Evolutionary conservation across 2,888 invertebrate genomes (phyloP).

Genomic region (Eubasilissa splendida): DNA sequence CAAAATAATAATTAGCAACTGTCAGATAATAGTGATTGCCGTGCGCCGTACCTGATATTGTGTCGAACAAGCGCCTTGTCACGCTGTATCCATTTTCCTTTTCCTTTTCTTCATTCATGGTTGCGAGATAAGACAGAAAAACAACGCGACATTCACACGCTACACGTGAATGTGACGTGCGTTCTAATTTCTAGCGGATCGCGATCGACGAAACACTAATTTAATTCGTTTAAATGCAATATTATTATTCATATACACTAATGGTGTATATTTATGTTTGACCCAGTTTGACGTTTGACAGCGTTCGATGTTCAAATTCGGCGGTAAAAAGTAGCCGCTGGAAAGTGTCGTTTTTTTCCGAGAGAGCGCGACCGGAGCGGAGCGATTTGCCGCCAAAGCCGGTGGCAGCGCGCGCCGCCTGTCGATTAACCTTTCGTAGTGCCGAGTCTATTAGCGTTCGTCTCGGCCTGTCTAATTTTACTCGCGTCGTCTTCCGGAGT

Average conservation of each 20-base stretch:
- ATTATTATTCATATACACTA: no score
- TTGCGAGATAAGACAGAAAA: slow-evolving; percentile 1
- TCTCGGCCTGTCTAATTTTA: slow-evolving; percentile 44
- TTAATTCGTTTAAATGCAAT: no score
- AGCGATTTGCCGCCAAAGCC: slow-evolving; percentile 14
- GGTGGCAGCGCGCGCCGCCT: slow-evolving; percentile 7
- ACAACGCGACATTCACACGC: slow-evolving; percentile 13
- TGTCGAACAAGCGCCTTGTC: slow-evolving; percentile 53
- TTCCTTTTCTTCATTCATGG: slow-evolving; percentile 35
- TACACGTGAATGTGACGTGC: not conserved
- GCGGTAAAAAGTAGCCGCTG: not conserved
- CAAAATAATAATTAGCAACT: no score
- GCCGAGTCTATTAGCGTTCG: slow-evolving; percentile 38
- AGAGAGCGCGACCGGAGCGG: not conserved
- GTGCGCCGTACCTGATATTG: slow-evolving; percentile 53
- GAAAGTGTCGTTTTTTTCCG: no score
- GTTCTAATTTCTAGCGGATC: no score
- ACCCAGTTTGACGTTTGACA: no score
- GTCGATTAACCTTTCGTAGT: slow-evolving; percentile 45
- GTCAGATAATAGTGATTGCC: no score
- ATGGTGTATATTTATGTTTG: no score
- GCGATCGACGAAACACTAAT: no score
- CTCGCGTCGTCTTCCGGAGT: slow-evolving; percentile 44
- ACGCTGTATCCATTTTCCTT: slow-evolving; percentile 54
- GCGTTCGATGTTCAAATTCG: slow-evolving; percentile 11